Percentiles rank a stretch among this genome's conserved stretches.
Evolutionary conservation across 37 sponge, comb jelly and placozoan genomes (phyloP).

Genomic region (Chondrosia reniformis): DNA sequence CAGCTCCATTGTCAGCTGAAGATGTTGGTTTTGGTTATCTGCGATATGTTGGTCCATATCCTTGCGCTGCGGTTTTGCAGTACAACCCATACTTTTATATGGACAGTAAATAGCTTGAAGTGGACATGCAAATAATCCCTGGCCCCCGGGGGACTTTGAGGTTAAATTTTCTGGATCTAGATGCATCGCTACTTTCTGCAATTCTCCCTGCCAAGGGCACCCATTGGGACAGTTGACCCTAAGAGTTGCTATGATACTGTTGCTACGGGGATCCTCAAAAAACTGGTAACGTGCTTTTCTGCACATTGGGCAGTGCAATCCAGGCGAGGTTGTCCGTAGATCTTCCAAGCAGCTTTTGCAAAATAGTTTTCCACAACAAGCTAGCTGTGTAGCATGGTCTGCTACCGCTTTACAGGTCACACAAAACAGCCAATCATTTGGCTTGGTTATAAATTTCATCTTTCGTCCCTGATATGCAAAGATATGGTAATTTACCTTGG

Average conservation of each 20-base stretch:
- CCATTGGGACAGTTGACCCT: conserved; percentile 24
- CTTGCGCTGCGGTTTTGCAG: conserved; percentile 5
- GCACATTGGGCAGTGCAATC: conserved; percentile 1
- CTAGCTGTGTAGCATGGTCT: conserved; percentile 14
- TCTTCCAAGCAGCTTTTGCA: conserved; percentile 13
- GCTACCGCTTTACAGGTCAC: neutral
- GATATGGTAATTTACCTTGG: too few species aligned
- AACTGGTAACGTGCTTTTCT: neutral
- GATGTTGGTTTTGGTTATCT: neutral
- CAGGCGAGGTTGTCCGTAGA: neutral
- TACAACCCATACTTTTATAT: conserved; percentile 2
- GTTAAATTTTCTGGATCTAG: neutral
- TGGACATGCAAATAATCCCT: conserved; percentile 10
- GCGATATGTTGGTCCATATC: conserved; percentile 24
- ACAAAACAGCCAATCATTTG: conserved; percentile 14
- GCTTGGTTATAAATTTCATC: neutral
- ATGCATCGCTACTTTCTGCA: neutral
- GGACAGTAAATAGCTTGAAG: neutral
- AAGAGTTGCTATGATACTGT: conserved; percentile 11
- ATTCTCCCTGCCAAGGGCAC: conserved; percentile 18
- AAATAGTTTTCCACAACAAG: conserved; percentile 22
- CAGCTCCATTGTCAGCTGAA: conserved; percentile 4
- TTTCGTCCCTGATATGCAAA: conserved; percentile 13
- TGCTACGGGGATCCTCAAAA: conserved; percentile 20
- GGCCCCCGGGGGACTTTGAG: neutral